Percentiles rank a stretch among this genome's conserved stretches.
Conservation (phyloP, 1,140 invertebrate genomes). For the Drosophila suzukii region DNA sequence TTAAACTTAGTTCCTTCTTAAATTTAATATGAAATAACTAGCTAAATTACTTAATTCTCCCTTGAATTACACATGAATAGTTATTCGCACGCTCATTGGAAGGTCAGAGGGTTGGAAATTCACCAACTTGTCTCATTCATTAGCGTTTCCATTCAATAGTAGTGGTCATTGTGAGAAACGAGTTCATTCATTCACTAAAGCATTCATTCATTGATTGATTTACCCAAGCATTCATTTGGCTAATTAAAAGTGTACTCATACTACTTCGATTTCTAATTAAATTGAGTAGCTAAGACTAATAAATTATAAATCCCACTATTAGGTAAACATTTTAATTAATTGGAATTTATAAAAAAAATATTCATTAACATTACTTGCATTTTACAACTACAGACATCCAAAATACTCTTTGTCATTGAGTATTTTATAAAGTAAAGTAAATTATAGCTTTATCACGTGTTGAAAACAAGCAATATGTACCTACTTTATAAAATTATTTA, state of each 20-base stretch:
- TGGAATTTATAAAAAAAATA: too few species aligned
- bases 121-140: constrained; percentile 25
- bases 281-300: too few species aligned
- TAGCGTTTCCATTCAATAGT: constrained; percentile 29
- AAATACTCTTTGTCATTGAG: neutral
- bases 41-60: too few species aligned
- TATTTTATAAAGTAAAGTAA: neutral
- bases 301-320: too few species aligned
- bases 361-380: constrained; percentile 8
- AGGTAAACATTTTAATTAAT: neutral
- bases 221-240: constrained; percentile 12
- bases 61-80: constrained; percentile 1
- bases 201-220: constrained; percentile 32
- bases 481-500: neutral
- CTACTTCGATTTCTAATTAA: neutral
- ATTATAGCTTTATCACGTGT: neutral
- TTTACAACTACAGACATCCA: neutral
- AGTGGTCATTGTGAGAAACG: neutral
- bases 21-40: neutral
- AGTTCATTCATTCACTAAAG: constrained; percentile 12
- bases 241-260: constrained; percentile 13
- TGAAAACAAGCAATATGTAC: neutral
- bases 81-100: constrained; percentile 21
- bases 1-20: neutral
- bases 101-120: constrained; percentile 17